Conservation (phyloP, 2,888 invertebrate species). For the Steromphala cineraria region DNA sequence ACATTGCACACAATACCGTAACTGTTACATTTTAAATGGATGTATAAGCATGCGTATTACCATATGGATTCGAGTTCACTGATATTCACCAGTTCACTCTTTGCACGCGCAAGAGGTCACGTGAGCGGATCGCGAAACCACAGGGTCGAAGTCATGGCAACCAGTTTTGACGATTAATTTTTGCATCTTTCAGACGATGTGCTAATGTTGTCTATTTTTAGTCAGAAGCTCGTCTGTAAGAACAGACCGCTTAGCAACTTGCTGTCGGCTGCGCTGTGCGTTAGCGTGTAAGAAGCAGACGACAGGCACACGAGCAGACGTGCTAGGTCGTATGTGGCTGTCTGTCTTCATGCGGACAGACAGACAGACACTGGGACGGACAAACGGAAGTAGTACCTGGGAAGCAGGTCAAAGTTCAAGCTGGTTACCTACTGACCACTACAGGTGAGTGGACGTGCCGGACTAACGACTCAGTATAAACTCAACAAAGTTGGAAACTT, state of each 20-base stretch:
- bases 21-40: no score
- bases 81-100: neutral
- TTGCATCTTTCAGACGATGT: conserved; percentile 21
- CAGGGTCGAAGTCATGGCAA: conserved; percentile 16
- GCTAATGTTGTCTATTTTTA: conserved; percentile 19
- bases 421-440: no score
- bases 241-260: neutral
- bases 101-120: conserved; percentile 6
- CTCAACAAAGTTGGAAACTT: no score
- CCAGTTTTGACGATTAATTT: conserved; percentile 21
- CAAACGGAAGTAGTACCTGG: no score
- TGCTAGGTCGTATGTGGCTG: neutral
- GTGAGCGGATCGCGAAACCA: neutral
- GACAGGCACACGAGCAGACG: neutral
- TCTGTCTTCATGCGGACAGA: neutral
- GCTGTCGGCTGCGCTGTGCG: neutral
- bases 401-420: no score
- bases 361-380: no score
- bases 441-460: no score
- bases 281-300: neutral
- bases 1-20: no score
- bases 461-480: no score
- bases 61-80: no score
- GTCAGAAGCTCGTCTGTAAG: conserved; percentile 4
- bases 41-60: no score